Evolutionary conservation across 2,888 invertebrate genomes (phyloP), one percentile per base, ranked within the genome.

Genomic region (Drosophila prolongata): DNA sequence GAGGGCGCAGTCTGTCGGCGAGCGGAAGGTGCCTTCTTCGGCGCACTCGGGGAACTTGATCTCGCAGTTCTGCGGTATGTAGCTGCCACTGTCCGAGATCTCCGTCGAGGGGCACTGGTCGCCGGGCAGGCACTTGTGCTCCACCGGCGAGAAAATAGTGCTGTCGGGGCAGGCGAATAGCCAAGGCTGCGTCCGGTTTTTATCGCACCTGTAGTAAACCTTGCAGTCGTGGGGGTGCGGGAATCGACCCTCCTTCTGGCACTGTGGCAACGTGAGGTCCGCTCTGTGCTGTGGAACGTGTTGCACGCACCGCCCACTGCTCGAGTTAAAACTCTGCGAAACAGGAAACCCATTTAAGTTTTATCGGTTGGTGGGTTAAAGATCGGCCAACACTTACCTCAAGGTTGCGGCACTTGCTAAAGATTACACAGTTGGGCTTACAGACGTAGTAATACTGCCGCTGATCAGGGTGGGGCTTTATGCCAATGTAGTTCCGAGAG

Each of bases 371-470:
- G 8, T 1, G 3, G n/a, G 6, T 8, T 6, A 4, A 1, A 5
- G 3, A 3, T 30, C 3, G 8, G 0, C 2, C 5, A 2, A 0
- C 24, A 49, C 59, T 90, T 66, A 92, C 90, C 75, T 91, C 89
- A 1, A 88, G 76, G 30, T 80, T 80, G 24, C 89, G 90, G 59
- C 93, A 93, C 65, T 92, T 91, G 49, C 92, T 93, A 55, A 93
- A 89, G 37, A 93, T 90, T 0, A 92, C 90, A 42, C 90, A 91
- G 61, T 91, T 87, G 1, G 87, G 79, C 24, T 90, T 91, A 60
- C 93, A 93, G 3, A 93, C 90, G 59, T 93, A 92, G 66, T 93
- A 93, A 57, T 91, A 91, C 40, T 90, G 85, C n/a, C 84, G 82
- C 16, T 92, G 90, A n/a, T 89, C 88, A 16, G 92, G 92, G 78